Evolutionary conservation across 2,797 vertebrate species (phyloP), one percentile per base, ranked within the genome.

Genomic region (Alca torda): DNA sequence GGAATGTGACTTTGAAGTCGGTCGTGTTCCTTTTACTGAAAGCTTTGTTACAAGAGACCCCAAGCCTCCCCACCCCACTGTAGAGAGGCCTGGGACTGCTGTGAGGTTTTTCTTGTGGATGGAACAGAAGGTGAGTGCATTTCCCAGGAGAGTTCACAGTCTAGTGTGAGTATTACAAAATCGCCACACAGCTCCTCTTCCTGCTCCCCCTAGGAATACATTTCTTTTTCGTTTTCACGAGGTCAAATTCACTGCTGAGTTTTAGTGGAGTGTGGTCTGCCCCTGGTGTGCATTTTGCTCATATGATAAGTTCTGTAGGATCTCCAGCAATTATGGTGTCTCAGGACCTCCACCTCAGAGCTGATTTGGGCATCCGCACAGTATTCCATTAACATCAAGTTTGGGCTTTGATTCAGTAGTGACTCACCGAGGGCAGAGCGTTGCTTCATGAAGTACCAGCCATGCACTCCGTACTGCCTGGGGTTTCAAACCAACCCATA

Each of bases 361-460:
- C 78, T 6, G 9, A 69, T 82, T 60, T 85, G 78, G 87, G 73
- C 76, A 92, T 77, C 79, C 1, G 1, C 51, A 43, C 45, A 69
- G 50, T 72, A 54, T 92, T 97, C 83, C 63, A 54, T 89, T 87
- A 90, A 41, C 80, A 84, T 72, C 46, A 75, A 50, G 28, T 88
- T 70, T 92, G 94, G 95, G 94, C 78, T 85, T 89, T 75, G 69
- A 56, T 91, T 95, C 93, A 92, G 16, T 30, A 91, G 82, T 96
- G 93, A 96, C 89, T 97, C 93, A 84, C 43, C 75, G 92, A 94
- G 82, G 79, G 84, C 86, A 95, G 68, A 87, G 53, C 11, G 8
- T 56, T 89, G 81, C 87, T 89, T 91, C 77, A 37, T 77, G 73
- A 80, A 88, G 75, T 87, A 81, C 81, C 81, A 89, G 65, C 81